Evolutionary conservation across 2,797 vertebrate species (phyloP).

Genomic region (Clamator glandarius): DNA sequence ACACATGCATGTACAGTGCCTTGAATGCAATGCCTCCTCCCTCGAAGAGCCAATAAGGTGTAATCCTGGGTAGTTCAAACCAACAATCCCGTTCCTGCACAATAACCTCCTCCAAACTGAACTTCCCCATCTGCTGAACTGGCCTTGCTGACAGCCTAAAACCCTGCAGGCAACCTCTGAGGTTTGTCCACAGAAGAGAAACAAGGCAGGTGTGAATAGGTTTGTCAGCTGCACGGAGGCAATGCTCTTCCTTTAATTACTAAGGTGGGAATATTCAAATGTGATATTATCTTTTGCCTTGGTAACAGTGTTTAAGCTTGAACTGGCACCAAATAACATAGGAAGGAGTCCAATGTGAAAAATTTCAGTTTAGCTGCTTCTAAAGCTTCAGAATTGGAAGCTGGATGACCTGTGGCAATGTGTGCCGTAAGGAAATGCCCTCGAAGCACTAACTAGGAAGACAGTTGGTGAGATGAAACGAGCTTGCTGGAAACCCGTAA

Average conservation of each 20-base stretch:
- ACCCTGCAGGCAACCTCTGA: background rate
- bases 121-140: background rate
- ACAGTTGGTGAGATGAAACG: background rate
- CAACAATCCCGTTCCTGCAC: conserved; percentile 55
- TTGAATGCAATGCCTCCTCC: background rate
- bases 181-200: background rate
- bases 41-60: background rate
- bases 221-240: background rate
- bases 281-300: background rate
- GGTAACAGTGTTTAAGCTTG: background rate
- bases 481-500: background rate
- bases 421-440: background rate
- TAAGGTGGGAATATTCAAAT: background rate
- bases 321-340: background rate
- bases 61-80: conserved; percentile 70
- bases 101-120: background rate
- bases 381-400: background rate
- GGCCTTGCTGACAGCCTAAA: background rate
- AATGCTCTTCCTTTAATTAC: background rate
- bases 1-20: background rate
- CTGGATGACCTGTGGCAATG: background rate
- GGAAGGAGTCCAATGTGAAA: background rate
- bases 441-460: background rate
- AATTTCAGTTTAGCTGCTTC: background rate
- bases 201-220: background rate